Conservation (phyloP, 2,113 vertebrate species). For the Dendropsophus ebraccatus region DNA sequence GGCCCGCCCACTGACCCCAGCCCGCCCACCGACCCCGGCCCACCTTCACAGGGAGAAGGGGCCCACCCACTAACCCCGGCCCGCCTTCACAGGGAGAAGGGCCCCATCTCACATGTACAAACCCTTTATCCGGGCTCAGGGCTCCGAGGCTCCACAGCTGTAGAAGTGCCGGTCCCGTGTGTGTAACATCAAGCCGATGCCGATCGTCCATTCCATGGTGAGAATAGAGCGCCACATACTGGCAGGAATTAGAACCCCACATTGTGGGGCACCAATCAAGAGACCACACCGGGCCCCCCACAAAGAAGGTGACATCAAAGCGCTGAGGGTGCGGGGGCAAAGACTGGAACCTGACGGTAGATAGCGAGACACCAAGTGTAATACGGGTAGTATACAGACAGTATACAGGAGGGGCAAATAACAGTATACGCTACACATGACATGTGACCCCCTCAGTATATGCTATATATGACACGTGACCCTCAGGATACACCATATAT, state of each 20-base stretch:
- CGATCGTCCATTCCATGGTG: slow-evolving; percentile 85
- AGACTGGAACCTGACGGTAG: slow-evolving; percentile 79
- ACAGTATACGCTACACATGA: no score
- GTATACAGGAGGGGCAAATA: background rate
- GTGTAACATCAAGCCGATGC: slow-evolving; percentile 72
- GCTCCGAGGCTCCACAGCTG: slow-evolving; percentile 89
- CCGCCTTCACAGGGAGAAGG: background rate
- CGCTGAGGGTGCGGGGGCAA: slow-evolving; percentile 78
- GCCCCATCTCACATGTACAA: slow-evolving; percentile 58
- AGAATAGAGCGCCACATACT: slow-evolving; percentile 86
- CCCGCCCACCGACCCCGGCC: no score
- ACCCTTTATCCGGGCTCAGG: slow-evolving; percentile 81
- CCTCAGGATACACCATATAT: no score
- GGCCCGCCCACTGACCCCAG: no score
- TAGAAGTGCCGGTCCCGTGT: slow-evolving; percentile 77
- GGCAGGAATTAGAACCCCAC: slow-evolving; percentile 74
- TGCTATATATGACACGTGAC: no score
- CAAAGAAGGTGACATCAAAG: slow-evolving; percentile 84
- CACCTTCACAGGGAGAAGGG: no score
- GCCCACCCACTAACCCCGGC: background rate
- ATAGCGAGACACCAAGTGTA: background rate
- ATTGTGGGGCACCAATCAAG: slow-evolving; percentile 93
- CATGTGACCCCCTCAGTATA: no score
- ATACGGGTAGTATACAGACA: background rate
- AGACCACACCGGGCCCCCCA: slow-evolving; percentile 90